phyloP scores from a whole-genome alignment of 2,113 vertebrate species.

The Dasyurus viverrinus region DNA sequence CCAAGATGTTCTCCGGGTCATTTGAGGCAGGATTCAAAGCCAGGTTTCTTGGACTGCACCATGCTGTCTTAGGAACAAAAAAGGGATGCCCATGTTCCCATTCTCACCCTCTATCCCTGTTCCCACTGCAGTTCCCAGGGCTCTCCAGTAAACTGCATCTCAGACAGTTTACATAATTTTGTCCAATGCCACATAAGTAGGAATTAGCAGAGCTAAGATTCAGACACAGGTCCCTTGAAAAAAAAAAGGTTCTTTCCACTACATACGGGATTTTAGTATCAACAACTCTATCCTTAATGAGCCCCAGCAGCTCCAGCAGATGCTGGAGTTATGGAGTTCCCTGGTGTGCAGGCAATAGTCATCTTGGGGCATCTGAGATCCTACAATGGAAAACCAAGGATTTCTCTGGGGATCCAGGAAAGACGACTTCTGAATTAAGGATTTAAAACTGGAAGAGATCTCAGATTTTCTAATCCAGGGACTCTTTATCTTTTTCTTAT shows the following conservation, averaged over 20 bases:
- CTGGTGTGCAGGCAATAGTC: neutral
- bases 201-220: neutral
- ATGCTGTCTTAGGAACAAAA: neutral
- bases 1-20: neutral
- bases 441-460: neutral
- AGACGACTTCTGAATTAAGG: neutral
- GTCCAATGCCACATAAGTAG: neutral
- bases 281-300: neutral
- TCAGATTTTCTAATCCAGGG: neutral
- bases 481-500: neutral
- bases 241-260: neutral
- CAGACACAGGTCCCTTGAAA: neutral
- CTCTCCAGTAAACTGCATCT: neutral
- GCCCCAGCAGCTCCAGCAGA: too few relatives aligned
- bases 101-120: neutral
- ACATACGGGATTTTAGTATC: neutral
- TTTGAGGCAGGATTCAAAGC: neutral
- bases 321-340: neutral
- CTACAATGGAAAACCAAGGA: neutral
- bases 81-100: neutral
- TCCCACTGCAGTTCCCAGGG: neutral
- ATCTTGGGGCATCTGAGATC: neutral
- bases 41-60: neutral
- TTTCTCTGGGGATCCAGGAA: neutral
- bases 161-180: neutral